Evolutionary conservation across 2,888 invertebrate genomes (phyloP).

Genomic region (Amiota mariae): DNA sequence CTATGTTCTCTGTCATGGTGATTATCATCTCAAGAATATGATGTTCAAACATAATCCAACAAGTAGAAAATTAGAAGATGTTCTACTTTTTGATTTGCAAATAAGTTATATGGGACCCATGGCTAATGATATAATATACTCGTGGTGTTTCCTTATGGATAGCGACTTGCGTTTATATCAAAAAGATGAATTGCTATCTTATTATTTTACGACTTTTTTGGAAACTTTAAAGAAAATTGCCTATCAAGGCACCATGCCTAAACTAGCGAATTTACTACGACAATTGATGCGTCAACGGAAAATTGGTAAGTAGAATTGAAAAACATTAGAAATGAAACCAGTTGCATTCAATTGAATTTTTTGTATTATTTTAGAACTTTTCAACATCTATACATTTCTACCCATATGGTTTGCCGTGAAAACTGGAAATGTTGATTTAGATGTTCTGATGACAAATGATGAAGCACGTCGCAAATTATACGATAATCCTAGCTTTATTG

Average conservation of each 20-base stretch:
- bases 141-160: constrained; percentile 53
- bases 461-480: constrained; percentile 32
- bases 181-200: constrained; percentile 51
- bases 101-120: constrained; percentile 53
- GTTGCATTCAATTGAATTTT: no score
- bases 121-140: constrained; percentile 52
- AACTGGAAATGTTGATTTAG: constrained; percentile 20
- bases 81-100: constrained; percentile 62
- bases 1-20: constrained; percentile 62
- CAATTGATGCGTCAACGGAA: constrained; percentile 47
- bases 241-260: constrained; percentile 51
- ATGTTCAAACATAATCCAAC: constrained; percentile 51
- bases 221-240: constrained; percentile 50
- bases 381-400: constrained; percentile 33
- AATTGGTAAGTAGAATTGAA: constrained; percentile 49
- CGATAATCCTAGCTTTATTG: constrained; percentile 21
- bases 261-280: constrained; percentile 44
- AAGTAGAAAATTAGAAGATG: constrained; percentile 45
- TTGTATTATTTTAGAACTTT: constrained; percentile 32
- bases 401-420: constrained; percentile 35
- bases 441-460: constrained; percentile 12
- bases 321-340: constrained; percentile 8
- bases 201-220: constrained; percentile 53
- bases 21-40: constrained; percentile 59
- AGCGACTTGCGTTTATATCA: constrained; percentile 44